A percentile compares a stretch with the other conserved stretches of the same genome.
phyloP scores from a whole-genome alignment of 35 echinoderm and acorn worm species.

The Acanthaster planci region DNA sequence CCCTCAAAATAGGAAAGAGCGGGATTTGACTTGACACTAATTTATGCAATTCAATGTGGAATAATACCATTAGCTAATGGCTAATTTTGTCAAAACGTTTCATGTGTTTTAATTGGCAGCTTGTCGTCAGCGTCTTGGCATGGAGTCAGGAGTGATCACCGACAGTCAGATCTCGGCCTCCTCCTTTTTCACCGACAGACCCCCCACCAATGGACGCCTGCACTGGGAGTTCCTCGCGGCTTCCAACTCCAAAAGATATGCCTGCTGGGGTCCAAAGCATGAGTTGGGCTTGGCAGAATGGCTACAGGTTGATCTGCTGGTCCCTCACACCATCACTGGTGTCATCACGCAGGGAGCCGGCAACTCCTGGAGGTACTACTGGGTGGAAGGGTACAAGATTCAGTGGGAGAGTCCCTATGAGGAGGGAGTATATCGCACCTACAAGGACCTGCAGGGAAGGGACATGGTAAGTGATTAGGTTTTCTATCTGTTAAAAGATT shows the following conservation, averaged over 20 bases:
- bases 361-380: constrained; percentile 24
- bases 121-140: constrained; percentile 50
- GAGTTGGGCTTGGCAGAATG: constrained; percentile 43
- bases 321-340: constrained; percentile 64
- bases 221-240: constrained; percentile 35
- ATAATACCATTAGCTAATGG: background rate
- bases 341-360: constrained; percentile 80
- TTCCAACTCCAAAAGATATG: background rate
- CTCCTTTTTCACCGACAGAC: background rate
- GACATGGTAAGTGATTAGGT: constrained; percentile 51
- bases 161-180: constrained; percentile 47
- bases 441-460: constrained; percentile 48
- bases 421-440: constrained; percentile 24
- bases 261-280: constrained; percentile 54
- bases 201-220: constrained; percentile 10
- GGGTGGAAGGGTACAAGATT: constrained; percentile 56
- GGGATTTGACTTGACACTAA: too few species aligned
- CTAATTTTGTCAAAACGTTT: background rate
- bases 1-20: too few species aligned
- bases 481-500: too few species aligned
- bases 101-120: constrained; percentile 28
- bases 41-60: background rate
- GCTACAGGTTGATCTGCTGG: constrained; percentile 61
- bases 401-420: constrained; percentile 30
- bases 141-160: constrained; percentile 52